Evolutionary conservation across 2,888 invertebrate genomes (phyloP).

Genomic region (Nomada goodeniana): DNA sequence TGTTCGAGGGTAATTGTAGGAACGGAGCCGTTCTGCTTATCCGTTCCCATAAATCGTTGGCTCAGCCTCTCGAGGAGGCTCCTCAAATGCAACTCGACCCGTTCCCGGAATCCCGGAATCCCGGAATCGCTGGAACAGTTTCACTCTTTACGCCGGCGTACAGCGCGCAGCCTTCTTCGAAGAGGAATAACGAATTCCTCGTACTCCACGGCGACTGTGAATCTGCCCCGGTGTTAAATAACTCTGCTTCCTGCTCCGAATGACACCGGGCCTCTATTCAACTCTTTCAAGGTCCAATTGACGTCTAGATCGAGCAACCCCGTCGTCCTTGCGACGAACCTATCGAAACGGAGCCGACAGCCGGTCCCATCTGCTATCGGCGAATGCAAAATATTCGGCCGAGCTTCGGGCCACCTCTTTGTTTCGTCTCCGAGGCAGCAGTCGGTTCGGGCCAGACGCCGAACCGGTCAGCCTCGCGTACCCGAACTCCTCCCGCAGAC

Average conservation of each 20-base stretch:
- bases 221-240: background rate
- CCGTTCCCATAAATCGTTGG: conserved; percentile 14
- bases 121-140: conserved; percentile 8
- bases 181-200: conserved; percentile 10
- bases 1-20: conserved; percentile 9
- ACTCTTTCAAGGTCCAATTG: conserved; percentile 4
- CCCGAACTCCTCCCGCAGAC: background rate
- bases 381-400: background rate
- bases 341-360: background rate
- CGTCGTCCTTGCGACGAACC: background rate
- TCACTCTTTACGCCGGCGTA: background rate
- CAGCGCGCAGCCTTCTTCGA: background rate
- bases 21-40: conserved; percentile 15
- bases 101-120: conserved; percentile 36
- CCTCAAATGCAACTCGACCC: background rate
- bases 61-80: background rate
- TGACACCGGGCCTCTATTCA: background rate
- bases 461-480: conserved; percentile 39
- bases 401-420: conserved; percentile 19
- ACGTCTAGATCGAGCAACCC: background rate
- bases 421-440: conserved; percentile 35
- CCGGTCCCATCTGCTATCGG: background rate
- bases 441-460: conserved; percentile 4
- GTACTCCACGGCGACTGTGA: background rate
- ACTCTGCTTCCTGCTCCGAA: background rate